These are phyloP conservation scores for Trachelus tabidus DNA, from an alignment of 2,888 invertebrate species.

Conservation along the genomic window DNA sequence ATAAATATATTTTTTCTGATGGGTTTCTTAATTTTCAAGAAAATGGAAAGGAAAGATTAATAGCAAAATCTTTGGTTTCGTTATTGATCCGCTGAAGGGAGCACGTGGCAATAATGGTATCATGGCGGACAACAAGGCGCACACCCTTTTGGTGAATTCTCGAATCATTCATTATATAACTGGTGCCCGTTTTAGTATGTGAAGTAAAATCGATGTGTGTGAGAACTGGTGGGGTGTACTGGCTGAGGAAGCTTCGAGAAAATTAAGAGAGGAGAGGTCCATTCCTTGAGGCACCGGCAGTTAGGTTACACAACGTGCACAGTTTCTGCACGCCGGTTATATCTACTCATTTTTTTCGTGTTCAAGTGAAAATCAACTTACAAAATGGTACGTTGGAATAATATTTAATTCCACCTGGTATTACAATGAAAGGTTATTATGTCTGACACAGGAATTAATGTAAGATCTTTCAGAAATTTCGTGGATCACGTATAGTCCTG, in stretches of 20 bases:
- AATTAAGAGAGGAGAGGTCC: slow-evolving; percentile 26
- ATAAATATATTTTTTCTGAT: background rate
- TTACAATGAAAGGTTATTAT: too few species aligned
- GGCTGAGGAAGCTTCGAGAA: slow-evolving; percentile 40
- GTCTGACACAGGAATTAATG: background rate
- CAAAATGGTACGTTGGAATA: background rate
- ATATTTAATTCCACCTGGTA: too few species aligned
- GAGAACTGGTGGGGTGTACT: slow-evolving; percentile 6
- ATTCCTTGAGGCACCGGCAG: slow-evolving; percentile 25
- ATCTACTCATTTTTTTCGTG: background rate
- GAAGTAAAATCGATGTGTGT: slow-evolving; percentile 1
- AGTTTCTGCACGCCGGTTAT: slow-evolving; percentile 3
- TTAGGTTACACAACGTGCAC: slow-evolving; percentile 55
- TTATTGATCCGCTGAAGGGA: background rate
- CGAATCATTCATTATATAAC: background rate
- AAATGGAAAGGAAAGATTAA: background rate
- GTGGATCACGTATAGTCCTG: too few species aligned
- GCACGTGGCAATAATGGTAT: background rate
- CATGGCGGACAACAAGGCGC: background rate
- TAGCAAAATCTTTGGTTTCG: background rate
- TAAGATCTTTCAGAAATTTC: background rate
- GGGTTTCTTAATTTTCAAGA: background rate
- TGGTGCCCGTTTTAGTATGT: background rate
- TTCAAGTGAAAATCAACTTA: slow-evolving; percentile 4
- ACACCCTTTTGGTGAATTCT: background rate